Base-by-base conservation (phyloP, 2,888 invertebrate genomes). In the Pycnomerus fuliginosus region DNA sequence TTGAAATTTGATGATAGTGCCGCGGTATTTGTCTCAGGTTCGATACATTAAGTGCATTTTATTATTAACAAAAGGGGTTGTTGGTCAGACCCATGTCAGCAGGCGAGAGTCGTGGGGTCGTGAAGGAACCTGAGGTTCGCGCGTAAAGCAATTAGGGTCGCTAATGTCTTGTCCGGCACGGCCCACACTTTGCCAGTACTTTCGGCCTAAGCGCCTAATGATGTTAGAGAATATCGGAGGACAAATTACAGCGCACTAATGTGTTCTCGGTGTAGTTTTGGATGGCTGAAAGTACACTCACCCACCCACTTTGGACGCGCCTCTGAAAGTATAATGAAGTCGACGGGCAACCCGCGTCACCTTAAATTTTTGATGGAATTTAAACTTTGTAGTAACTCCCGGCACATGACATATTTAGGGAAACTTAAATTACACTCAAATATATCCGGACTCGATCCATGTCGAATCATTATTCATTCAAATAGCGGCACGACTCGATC, bases 91-190 rank as follows among this genome's bases (percentile, higher is more conserved):
- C 60, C 55, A 52, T 57, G 60, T 61, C 60, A 60, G 50, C 50
- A 29, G 15, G 29, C 31, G 22, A 36, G 44, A 44, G 49, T 42
- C 20, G 16, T 25, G 39, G 30, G 17, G 28, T 31, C 42, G 33
- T 29, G 47, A 35, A 47, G 39, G 43, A 47, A 58, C 55, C 60
- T 56, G 52, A 55, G 60, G 55, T 55, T 51, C 53, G 52, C 43
- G 55, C 56, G 62, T 62, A 65, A 65, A 69, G 70, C 69, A 70
- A 69, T 70, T 69, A 69, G 64, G 65, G 65, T 57, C 67, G 67
- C 68, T 70, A 70, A 70, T 69, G 70, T 69, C 69, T 68, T 69
- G 69, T 68, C 68, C 69, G 67, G 61, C 53, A 55, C 62, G 56
- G 61, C 65, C 66, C 64, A 60, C 65, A 64, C 65, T 68, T 65